Evolutionary conservation across 2,888 invertebrate species (phyloP).

Genomic region (Patella ulyssiponensis): DNA sequence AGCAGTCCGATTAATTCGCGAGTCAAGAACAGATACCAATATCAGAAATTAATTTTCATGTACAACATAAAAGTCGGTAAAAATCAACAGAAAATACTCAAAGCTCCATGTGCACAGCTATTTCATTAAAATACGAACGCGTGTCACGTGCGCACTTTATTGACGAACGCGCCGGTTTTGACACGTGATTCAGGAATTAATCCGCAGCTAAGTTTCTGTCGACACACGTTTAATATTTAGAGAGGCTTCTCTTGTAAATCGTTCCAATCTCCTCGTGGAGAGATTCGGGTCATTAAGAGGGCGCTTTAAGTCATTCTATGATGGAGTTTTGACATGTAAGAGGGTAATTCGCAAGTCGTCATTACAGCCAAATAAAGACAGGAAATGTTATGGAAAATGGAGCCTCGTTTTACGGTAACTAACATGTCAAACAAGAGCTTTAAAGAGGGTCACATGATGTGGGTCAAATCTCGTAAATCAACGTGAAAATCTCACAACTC

Average conservation of each 20-base stretch:
- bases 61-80: conserved; percentile 1
- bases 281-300: not conserved
- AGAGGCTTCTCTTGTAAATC: conserved; percentile 11
- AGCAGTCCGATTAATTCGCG: no score
- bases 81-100: conserved; percentile 1
- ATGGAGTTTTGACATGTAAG: conserved; percentile 1
- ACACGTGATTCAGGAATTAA: not conserved
- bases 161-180: not conserved
- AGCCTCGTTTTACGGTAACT: conserved; percentile 1
- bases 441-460: conserved; percentile 10
- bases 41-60: conserved; percentile 5
- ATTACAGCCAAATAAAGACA: not conserved
- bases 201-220: not conserved
- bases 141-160: conserved; percentile 4
- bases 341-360: not conserved
- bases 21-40: not conserved
- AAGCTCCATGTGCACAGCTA: conserved; percentile 3
- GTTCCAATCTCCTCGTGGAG: not conserved
- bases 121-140: not conserved
- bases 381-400: not conserved
- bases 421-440: conserved; percentile 1
- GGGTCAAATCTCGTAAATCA: conserved; percentile 13
- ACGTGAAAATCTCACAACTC: not conserved
- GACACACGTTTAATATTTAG: conserved; percentile 7
- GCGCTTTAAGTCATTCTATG: conserved; percentile 10